A percentile compares a stretch with the other conserved stretches of the same genome.
phyloP scores from a whole-genome alignment of 1,140 invertebrate species.

The Euschistus heros region DNA sequence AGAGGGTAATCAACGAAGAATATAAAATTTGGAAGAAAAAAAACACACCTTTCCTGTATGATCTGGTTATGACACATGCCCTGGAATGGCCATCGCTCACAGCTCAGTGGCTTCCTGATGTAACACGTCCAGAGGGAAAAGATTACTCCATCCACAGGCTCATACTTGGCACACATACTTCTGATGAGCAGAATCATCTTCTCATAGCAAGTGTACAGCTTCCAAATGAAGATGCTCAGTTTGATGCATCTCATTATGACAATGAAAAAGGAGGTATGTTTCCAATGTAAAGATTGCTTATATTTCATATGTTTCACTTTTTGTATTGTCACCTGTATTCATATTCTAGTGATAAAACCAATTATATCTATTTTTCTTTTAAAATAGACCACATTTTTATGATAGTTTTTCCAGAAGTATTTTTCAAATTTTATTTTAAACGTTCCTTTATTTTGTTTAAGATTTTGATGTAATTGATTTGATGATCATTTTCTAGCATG shows the following conservation, averaged over 20 bases:
- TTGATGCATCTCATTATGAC: slow-evolving; percentile 98
- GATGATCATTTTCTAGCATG: too few relatives aligned
- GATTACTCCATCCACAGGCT: slow-evolving; percentile 97
- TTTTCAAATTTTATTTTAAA: too few relatives aligned
- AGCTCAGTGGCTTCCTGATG: slow-evolving; percentile 98
- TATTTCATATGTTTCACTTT: not conserved
- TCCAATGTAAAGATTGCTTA: not conserved
- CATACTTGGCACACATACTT: slow-evolving; percentile 98
- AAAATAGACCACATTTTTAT: too few relatives aligned
- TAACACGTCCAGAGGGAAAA: slow-evolving; percentile 93
- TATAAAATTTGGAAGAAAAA: slow-evolving; percentile 99
- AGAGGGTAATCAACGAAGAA: slow-evolving; percentile 98
- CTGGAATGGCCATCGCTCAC: slow-evolving; percentile 96
- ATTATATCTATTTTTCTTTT: too few relatives aligned
- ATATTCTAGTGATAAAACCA: too few relatives aligned
- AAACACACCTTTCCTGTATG: slow-evolving; percentile 95
- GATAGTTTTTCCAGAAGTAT: too few relatives aligned
- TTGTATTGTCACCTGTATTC: not conserved
- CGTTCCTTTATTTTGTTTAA: too few relatives aligned
- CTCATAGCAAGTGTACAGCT: slow-evolving; percentile 97
- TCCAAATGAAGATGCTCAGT: slow-evolving; percentile 97
- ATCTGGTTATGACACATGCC: slow-evolving; percentile 95
- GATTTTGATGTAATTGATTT: too few relatives aligned
- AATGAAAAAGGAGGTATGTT: slow-evolving; percentile 84
- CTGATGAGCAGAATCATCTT: slow-evolving; percentile 99